A percentile compares a stretch with the other conserved stretches of the same genome.
Evolutionary conservation across 2,888 invertebrate genomes (phyloP).

Genomic region (Cyaniris semiargus): DNA sequence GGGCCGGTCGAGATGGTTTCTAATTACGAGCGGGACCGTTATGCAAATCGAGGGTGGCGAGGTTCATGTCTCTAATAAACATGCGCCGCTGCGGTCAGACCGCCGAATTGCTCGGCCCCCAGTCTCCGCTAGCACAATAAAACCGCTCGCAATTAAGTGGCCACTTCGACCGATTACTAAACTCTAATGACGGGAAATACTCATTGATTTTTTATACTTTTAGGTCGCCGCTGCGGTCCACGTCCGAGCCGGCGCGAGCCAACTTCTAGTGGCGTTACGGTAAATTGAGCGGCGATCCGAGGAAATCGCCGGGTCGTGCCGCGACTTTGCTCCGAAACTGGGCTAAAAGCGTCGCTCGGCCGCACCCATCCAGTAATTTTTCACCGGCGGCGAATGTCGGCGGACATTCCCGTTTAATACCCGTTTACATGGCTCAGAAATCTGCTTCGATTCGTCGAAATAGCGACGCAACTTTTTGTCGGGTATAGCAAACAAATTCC

Average conservation of each 20-base stretch:
- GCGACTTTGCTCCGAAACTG: conserved; percentile 62
- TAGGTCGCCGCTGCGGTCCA: conserved; percentile 40
- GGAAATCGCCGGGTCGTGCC: conserved; percentile 65
- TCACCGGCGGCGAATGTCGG: conserved; percentile 59
- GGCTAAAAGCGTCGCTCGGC: conserved; percentile 65
- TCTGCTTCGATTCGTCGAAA: conserved; percentile 43
- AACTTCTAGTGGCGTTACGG: conserved; percentile 59
- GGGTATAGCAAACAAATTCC: conserved; percentile 41
- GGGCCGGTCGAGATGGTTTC: conserved; percentile 76
- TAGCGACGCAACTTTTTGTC: conserved; percentile 46
- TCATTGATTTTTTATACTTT: conserved; percentile 38
- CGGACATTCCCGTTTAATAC: conserved; percentile 53
- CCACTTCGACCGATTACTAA: conserved; percentile 63
- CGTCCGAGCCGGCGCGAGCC: conserved; percentile 43
- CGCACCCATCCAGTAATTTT: conserved; percentile 56
- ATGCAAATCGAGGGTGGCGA: conserved; percentile 74
- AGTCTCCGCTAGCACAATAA: conserved; percentile 61
- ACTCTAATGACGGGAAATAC: conserved; percentile 59
- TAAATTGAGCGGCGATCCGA: conserved; percentile 61
- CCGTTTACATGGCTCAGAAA: conserved; percentile 52
- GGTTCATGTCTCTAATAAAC: conserved; percentile 78
- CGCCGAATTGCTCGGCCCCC: conserved; percentile 71
- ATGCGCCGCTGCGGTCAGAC: conserved; percentile 74
- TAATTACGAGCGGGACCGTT: conserved; percentile 79
- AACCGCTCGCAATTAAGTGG: conserved; percentile 61